Base-by-base conservation (phyloP, 2,888 invertebrate genomes). In the Drymonia ruficornis region DNA sequence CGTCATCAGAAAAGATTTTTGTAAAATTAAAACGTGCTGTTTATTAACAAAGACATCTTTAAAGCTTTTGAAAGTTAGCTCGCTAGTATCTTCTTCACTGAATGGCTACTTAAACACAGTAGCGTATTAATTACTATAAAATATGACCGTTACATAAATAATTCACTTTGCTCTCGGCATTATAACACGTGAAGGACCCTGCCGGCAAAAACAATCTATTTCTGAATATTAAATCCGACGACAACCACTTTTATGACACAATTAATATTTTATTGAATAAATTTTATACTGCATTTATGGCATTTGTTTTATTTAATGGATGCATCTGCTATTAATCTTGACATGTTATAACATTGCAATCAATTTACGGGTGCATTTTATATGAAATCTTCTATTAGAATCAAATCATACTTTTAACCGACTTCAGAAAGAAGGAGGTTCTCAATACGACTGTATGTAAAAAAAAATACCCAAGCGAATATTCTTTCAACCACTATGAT, bases 311-410 rank as follows among this genome's bases (percentile, higher is more conserved):
- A 36, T 36, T 36, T 13, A n/a, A 36, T 34, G 12, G 31, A 34
- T 36, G 40, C 16, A 40, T 16, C 40, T 9, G 7, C 15, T 40
- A 40, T 40, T 40, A 40, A 40, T 16, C 40, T 40, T 16, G 40
- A 40, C 8, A 40, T 40, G 38, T 15, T 15, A 38, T 38, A n/a
- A 38, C n/a, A n/a, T 38, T n/a, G n/a, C 38, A 38, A 38, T n/a
- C 38, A 38, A n/a, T 15, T 13, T 38, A 16, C 38, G 38, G 2
- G 1, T 38, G 15, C 15, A 13, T 34, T 13, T 13, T 34, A 34
- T 8, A 34, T 1, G 13, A 34, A 9, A 13, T 13, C 34, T 34
- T 34, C 0, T 34, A 34, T 34, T 34, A 34, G 23, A 2, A 2
- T 23, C 23, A 23, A 23, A 6, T 23, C 7, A 2, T 23, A n/a